Base-by-base conservation (phyloP, 2,797 vertebrate genomes). In the Adrianichthys oophorus region DNA sequence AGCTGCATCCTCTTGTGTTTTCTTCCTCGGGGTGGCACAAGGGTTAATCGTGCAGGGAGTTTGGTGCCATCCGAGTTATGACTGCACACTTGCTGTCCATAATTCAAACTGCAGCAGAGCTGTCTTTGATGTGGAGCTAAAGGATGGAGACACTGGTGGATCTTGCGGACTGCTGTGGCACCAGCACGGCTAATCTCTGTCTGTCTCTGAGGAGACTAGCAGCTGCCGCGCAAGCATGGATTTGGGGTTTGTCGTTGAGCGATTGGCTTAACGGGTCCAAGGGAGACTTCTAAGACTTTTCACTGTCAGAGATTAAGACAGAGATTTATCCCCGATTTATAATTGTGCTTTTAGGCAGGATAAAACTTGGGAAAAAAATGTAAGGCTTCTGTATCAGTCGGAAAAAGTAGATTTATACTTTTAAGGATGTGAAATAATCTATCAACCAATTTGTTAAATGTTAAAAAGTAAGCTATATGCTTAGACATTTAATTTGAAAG, bases 51-150 rank as follows among this genome's bases (percentile, higher is more conserved):
- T 60, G 45, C 54, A 15, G 47, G 62, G 77, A 69, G 65, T 15
- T 14, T 26, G 56, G 52, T 57, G 65, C 72, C 75, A 56, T 59
- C 3, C 24, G 56, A 65, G 69, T 59, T 72, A 21, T 46, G 71
- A 58, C 66, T 29, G 70, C 73, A 74, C 83, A 83, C 72, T 83
- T 78, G 77, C 59, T 53, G 76, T 48, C 84, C 65, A 80, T 86
- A 83, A 77, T 68, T 89, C 83, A 83, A 75, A 75, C 60, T 59
- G 58, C 47, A 61, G 56, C 46, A 0, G 23, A 46, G 62, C 13
- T 3, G 15, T 51, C 68, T 86, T 84, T 85, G 76, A 87, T 79
- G 75, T 73, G 0, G 29, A 47, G 62, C 50, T 53, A 67, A 59
- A 32, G 62, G 57, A 78, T 41, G 54, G 62, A 80, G 83, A 73